Evolutionary conservation across 92 coral and sea anemone genomes (phyloP), one percentile per base, ranked within the genome.

Genomic region (Virgularia gustaviana): DNA sequence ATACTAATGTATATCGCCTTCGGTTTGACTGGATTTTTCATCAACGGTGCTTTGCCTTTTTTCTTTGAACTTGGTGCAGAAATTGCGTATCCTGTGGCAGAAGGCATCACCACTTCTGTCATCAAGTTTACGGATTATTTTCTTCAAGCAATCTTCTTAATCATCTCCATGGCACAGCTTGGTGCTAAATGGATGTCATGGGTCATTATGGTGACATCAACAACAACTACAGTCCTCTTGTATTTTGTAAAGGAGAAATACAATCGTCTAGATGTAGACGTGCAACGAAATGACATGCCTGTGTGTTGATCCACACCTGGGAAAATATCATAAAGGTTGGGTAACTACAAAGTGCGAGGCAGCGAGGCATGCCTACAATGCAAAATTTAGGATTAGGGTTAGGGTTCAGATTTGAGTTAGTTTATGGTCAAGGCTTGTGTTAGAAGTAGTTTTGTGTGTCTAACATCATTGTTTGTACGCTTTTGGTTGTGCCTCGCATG

Each of bases 141-240:
- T 71, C 85, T 92, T 62, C 90, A 92, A 54, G 79, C 85, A 24
- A 63, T 92, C 34, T 92, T 92, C 84, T 89, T 92, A 59, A 64
- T 92, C 22, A 91, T 89, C 3, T 92, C 90, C 39, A 89, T 92
- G 98, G 96, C 92, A 0, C 92, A 92, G 36, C 89, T 66, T 66
- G 73, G 90, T 56, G 96, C 98, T 34, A 85, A 89, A 12, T 92
- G 96, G 96, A 92, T 92, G 98, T 89, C 90, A 49, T 92, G 96
- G 96, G 70, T 92, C 41, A 83, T 87, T n/a, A 95, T 89, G 38
- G 88, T 76, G 9, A 89, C 98, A 9, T 83, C 92, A 18, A 83
- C 83, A 18, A 78, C 81, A 10, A 84, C 96, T 33, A 82, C 85
- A 32, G 86, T 95, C 0, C 74, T 92, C 23, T 25, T 92, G 16